Percentiles rank a stretch among this genome's conserved stretches.
phyloP scores from a whole-genome alignment of 2,888 invertebrate genomes.

The Willowsia nigromaculata region DNA sequence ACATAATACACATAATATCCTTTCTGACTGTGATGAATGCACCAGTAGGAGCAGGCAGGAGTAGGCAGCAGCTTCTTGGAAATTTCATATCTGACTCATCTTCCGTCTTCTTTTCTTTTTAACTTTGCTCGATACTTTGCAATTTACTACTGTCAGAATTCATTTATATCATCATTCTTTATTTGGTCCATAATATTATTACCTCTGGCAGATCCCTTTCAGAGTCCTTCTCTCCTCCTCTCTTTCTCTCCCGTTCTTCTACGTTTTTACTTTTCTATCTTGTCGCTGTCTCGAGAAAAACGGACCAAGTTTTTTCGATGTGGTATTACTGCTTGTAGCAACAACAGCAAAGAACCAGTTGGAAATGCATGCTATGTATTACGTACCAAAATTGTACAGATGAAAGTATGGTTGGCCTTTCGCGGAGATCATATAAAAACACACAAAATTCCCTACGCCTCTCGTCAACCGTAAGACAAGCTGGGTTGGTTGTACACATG shows the following conservation, averaged over 20 bases:
- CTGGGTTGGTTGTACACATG: neutral
- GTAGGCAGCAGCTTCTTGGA: neutral
- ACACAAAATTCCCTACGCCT: constrained; percentile 13
- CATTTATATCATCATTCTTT: constrained; percentile 44
- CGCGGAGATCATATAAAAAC: constrained; percentile 15
- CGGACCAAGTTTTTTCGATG: neutral
- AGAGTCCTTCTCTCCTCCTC: neutral
- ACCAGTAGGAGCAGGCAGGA: neutral
- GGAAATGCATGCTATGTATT: neutral
- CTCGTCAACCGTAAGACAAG: neutral
- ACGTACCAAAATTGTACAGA: neutral
- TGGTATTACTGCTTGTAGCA: neutral
- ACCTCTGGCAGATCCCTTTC: constrained; percentile 47
- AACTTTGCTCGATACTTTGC: constrained; percentile 40
- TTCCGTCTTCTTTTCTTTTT: constrained; percentile 35
- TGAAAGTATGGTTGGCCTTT: neutral
- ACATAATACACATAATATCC: constrained; percentile 21
- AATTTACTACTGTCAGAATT: constrained; percentile 47
- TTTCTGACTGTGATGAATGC: constrained; percentile 32
- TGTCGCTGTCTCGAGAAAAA: neutral
- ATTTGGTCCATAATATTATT: constrained; percentile 45
- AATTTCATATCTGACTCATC: constrained; percentile 41
- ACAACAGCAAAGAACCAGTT: neutral
- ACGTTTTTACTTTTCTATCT: neutral
- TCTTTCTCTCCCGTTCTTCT: neutral